phyloP scores from a whole-genome alignment of 2,888 invertebrate species.

The Neoaliturus tenellus region DNA sequence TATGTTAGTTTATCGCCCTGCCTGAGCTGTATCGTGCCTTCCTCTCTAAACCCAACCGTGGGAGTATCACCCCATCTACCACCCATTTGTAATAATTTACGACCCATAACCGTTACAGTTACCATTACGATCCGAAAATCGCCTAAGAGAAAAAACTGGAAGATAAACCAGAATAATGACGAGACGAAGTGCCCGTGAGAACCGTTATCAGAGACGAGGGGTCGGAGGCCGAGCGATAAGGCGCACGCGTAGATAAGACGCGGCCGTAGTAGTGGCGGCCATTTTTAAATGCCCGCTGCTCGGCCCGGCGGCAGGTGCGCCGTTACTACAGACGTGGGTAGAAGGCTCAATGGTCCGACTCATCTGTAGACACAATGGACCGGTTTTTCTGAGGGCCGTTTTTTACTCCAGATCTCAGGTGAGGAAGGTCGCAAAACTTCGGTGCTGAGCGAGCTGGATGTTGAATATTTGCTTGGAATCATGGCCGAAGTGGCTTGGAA shows the following conservation, averaged over 20 bases:
- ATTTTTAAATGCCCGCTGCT: constrained; percentile 51
- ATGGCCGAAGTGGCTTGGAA: too few species aligned
- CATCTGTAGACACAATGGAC: constrained; percentile 23
- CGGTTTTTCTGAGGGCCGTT: constrained; percentile 8
- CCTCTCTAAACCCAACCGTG: too few species aligned
- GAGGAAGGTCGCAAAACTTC: neutral
- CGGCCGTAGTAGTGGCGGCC: constrained; percentile 33
- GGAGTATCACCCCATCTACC: neutral
- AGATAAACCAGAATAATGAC: neutral
- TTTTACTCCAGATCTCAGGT: constrained; percentile 11
- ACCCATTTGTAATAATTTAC: neutral
- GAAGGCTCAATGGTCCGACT: neutral
- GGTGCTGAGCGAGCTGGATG: neutral
- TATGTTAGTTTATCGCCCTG: too few species aligned
- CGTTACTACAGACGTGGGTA: constrained; percentile 3
- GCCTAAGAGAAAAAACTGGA: neutral
- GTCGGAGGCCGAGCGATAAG: constrained; percentile 15
- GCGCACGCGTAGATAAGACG: neutral
- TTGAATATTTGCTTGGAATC: too few species aligned
- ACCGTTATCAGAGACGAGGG: neutral
- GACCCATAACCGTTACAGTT: neutral
- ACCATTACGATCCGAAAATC: neutral
- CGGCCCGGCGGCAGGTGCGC: constrained; percentile 17
- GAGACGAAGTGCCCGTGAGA: neutral
- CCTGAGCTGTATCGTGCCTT: too few species aligned